Base-by-base conservation (phyloP, 1,140 invertebrate genomes). In the Pseudomyrmex cubaensis region DNA sequence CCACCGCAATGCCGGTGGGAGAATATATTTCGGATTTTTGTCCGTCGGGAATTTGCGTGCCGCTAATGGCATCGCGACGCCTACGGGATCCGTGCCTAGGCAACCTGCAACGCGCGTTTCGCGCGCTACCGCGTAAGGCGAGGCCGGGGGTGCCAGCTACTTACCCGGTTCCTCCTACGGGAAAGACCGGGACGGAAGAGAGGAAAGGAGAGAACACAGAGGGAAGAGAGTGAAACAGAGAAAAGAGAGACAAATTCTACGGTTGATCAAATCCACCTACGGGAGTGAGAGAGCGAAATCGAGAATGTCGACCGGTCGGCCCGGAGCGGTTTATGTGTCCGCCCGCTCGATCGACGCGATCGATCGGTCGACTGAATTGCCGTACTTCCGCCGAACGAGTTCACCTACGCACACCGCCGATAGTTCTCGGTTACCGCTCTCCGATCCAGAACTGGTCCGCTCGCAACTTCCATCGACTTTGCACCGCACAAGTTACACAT, bases 321-420 rank as follows among this genome's bases (percentile, higher is more conserved):
- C 66, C 73, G 70, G 56, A 64, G 63, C 59, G 82, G 64, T 84
- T 84, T 83, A 83, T 70, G 61, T 25, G 25, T 80, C 63, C 69
- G 69, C 20, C 44, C 57, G 82, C 54, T 76, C 48, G 77, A 87
- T 87, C 85, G 69, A 56, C 54, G 25, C 75, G 67, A 88, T 88
- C 86, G 74, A 88, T 87, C 90, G 77, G 66, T 87, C 90, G 91
- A 91, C 90, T 87, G 84, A 86, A 91, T 89, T 73, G 84, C 56
- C 50, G 77, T 78, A 73, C 86, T 85, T 84, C 78, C 87, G 80
- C 80, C 82, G 82, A 92, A 93, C 93, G 90, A 92, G 93, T 93
- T 93, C 92, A 93, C 92, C 93, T 93, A 94, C 93, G 91, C 92
- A 75, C 77, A n/a, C 35, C 44, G 22, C 72, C 62, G 76, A 86